phyloP scores from a whole-genome alignment of 2,797 vertebrate species.

The Orientallactaga sibirica region DNA sequence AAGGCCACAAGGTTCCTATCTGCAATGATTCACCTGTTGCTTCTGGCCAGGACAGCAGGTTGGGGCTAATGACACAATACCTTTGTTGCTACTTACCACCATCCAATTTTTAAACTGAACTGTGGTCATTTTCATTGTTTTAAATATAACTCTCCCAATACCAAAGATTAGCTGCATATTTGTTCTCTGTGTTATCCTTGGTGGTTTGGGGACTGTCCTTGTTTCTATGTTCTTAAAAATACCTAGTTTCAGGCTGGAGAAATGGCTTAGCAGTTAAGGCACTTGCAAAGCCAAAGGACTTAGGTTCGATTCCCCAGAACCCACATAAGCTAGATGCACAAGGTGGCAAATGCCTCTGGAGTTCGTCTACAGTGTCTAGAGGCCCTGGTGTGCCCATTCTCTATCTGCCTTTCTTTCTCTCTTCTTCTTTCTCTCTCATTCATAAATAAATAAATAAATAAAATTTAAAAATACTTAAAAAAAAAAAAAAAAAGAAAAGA shows the following conservation, averaged over 20 bases:
- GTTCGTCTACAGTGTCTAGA: too few relatives aligned
- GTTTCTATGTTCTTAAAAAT: constrained; percentile 8
- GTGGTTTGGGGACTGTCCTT: neutral
- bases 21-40: neutral
- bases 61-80: neutral
- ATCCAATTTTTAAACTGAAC: neutral
- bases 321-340: too few relatives aligned
- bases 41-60: neutral
- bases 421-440: too few relatives aligned
- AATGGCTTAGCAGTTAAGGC: too few relatives aligned
- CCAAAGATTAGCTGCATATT: neutral
- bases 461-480: too few relatives aligned
- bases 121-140: constrained; percentile 10
- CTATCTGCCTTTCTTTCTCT: too few relatives aligned
- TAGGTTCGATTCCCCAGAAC: too few relatives aligned
- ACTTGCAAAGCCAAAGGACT: too few relatives aligned
- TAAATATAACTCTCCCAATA: neutral
- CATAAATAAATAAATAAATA: too few relatives aligned
- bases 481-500: neutral
- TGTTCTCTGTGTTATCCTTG: neutral
- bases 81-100: neutral
- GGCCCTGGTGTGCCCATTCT: too few relatives aligned
- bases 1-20: neutral
- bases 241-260: neutral
- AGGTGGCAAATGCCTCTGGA: too few relatives aligned